Evolutionary conservation across 2,113 vertebrate species (phyloP).

Genomic region (Circaetus cinerascens): DNA sequence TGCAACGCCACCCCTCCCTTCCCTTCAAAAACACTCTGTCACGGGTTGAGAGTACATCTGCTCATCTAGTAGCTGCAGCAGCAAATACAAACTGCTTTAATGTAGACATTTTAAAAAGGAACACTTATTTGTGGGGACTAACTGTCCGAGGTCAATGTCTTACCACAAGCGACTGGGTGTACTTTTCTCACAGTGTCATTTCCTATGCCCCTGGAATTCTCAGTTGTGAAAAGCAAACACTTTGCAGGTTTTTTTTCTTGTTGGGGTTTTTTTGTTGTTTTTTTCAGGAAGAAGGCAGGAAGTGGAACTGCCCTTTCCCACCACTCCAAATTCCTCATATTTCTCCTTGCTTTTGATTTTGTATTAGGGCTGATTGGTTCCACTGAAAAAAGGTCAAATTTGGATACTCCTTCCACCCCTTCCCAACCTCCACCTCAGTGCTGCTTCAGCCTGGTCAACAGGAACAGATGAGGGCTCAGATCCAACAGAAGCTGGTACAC

Average conservation of each 20-base stretch:
- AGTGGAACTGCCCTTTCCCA: conserved; percentile 10
- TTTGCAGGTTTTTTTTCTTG: background rate
- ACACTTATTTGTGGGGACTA: background rate
- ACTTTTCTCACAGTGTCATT: background rate
- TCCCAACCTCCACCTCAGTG: background rate
- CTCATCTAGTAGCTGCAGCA: background rate
- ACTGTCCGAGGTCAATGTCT: background rate
- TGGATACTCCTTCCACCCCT: background rate
- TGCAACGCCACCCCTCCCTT: background rate
- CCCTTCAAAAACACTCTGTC: conserved; percentile 16
- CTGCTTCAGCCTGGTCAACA: background rate
- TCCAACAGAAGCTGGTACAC: background rate
- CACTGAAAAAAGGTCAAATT: background rate
- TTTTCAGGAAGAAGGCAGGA: background rate
- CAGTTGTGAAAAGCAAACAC: background rate
- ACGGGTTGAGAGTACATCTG: conserved; percentile 4
- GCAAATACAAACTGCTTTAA: conserved; percentile 7
- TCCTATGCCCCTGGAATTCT: background rate
- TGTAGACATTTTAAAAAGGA: background rate
- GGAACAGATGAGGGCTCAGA: background rate
- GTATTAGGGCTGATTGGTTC: background rate
- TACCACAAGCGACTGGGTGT: background rate
- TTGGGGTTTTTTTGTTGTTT: background rate
- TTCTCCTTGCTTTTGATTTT: background rate
- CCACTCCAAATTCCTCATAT: background rate